Evolutionary conservation across 2,797 vertebrate species (phyloP).

Genomic region (Nyctibius grandis): DNA sequence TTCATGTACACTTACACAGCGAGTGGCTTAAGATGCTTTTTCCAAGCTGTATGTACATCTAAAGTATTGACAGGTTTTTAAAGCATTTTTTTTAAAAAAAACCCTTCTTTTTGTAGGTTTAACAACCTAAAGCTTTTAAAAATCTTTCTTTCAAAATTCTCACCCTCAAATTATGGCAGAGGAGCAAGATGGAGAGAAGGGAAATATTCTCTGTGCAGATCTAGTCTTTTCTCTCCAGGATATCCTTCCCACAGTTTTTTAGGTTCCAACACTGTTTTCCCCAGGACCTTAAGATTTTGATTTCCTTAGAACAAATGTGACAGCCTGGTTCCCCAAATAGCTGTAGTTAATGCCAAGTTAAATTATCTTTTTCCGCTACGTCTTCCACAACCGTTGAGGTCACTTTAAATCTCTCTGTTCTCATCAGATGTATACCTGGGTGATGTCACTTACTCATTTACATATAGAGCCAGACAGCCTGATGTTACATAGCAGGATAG

Average conservation of each 20-base stretch:
- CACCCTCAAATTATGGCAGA: neutral
- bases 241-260: neutral
- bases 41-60: neutral
- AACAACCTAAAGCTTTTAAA: neutral
- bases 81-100: neutral
- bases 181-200: neutral
- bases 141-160: neutral
- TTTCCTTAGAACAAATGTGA: neutral
- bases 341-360: neutral
- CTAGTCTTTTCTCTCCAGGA: neutral
- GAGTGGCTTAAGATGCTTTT: neutral
- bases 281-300: neutral
- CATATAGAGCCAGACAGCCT: neutral
- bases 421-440: neutral
- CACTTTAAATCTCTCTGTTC: neutral
- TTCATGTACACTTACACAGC: neutral
- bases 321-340: neutral
- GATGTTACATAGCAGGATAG: neutral
- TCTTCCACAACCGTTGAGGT: neutral
- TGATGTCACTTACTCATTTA: neutral
- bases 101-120: neutral
- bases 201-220: neutral
- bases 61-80: neutral
- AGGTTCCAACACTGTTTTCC: neutral
- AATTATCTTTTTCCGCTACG: neutral